Evolutionary conservation across 2,888 invertebrate genomes (phyloP).

Genomic region (Melipona beecheii): DNA sequence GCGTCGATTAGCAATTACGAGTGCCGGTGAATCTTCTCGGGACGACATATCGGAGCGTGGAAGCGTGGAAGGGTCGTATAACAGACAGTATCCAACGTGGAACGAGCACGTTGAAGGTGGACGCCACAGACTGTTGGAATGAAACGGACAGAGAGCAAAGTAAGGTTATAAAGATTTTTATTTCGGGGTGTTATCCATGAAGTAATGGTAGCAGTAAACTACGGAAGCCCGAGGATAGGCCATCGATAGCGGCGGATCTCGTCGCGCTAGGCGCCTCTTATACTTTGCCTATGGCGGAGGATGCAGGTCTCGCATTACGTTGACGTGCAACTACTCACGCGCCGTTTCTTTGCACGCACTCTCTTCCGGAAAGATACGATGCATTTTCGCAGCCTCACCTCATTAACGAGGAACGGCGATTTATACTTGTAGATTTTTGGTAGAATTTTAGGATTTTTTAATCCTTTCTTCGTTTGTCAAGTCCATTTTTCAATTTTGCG

Average conservation of each 20-base stretch:
- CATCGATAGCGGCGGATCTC: slow-evolving; percentile 66
- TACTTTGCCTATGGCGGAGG: slow-evolving; percentile 36
- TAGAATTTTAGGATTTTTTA: slow-evolving; percentile 3
- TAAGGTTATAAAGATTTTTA: slow-evolving; percentile 81
- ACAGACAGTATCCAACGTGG: not conserved
- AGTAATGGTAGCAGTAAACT: slow-evolving; percentile 79
- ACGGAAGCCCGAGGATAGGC: slow-evolving; percentile 73
- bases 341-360: slow-evolving; percentile 42
- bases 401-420: not conserved
- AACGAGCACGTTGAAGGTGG: not conserved
- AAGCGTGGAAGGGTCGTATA: not conserved
- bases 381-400: slow-evolving; percentile 15
- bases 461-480: not conserved
- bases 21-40: not conserved
- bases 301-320: slow-evolving; percentile 68
- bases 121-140: slow-evolving; percentile 37
- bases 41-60: not conserved
- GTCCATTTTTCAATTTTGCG: not conserved
- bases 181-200: slow-evolving; percentile 78
- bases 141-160: slow-evolving; percentile 74
- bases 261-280: slow-evolving; percentile 56
- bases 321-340: slow-evolving; percentile 63
- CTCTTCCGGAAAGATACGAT: slow-evolving; percentile 26
- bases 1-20: slow-evolving; percentile 11
- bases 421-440: not conserved